A percentile compares a stretch with the other conserved stretches of the same genome.
Evolutionary conservation across 2,888 invertebrate genomes (phyloP).

Genomic region (Melieria omissa): DNA sequence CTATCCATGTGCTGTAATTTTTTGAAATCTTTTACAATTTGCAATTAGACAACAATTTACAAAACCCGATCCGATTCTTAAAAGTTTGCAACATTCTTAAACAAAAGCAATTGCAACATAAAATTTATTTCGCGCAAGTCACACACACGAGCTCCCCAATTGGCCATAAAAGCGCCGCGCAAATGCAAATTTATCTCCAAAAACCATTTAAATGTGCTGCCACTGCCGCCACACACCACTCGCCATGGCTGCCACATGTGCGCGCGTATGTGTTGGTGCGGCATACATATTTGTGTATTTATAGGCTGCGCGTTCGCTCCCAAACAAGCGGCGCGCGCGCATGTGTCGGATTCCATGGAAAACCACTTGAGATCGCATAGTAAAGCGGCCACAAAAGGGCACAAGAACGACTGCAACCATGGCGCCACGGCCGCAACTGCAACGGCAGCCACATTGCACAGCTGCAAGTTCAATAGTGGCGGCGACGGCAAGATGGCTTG

Average conservation of each 20-base stretch:
- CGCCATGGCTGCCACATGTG: slow-evolving; percentile 10
- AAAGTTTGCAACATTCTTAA: too few relatives aligned
- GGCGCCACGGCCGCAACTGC: slow-evolving; percentile 16
- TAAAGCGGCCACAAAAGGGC: too few relatives aligned
- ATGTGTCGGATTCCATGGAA: slow-evolving; percentile 9
- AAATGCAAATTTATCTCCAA: slow-evolving; percentile 21
- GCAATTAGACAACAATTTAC: too few relatives aligned
- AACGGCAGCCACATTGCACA: slow-evolving; percentile 7
- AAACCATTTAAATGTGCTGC: slow-evolving; percentile 15
- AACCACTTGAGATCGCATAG: slow-evolving; percentile 23
- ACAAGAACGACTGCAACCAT: neutral
- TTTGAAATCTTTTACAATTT: too few relatives aligned
- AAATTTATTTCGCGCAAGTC: slow-evolving; percentile 11
- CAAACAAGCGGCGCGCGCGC: neutral
- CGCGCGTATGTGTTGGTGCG: neutral
- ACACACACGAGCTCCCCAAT: neutral
- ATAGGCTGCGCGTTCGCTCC: slow-evolving; percentile 9
- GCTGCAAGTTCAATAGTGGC: neutral
- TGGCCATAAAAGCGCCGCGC: slow-evolving; percentile 15
- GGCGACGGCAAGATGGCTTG: neutral
- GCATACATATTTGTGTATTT: slow-evolving; percentile 17
- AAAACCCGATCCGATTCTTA: too few relatives aligned
- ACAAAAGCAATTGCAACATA: too few relatives aligned
- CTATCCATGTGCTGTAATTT: too few relatives aligned
- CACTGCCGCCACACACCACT: neutral